Evolutionary conservation across 2,888 invertebrate genomes (phyloP).

Genomic region (Pediacus dermestoides): DNA sequence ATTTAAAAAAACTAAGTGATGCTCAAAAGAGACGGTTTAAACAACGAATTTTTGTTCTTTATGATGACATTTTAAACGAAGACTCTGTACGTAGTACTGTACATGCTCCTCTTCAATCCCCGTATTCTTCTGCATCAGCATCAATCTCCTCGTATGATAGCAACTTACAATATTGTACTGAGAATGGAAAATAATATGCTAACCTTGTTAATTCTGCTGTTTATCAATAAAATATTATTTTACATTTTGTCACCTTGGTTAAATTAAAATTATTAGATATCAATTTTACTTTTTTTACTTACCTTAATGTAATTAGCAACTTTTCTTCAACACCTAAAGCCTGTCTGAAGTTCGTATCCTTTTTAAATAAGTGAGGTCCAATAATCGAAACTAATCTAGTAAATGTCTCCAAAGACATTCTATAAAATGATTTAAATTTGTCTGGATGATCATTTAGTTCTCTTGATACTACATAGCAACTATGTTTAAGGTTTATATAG

Average conservation of each 20-base stretch:
- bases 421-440: too few species aligned
- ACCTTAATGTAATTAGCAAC: conserved; percentile 9
- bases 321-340: conserved; percentile 10
- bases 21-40: conserved; percentile 17
- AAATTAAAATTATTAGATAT: too few species aligned
- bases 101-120: conserved; percentile 8
- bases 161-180: too few species aligned
- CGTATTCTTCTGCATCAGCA: conserved; percentile 11
- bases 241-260: too few species aligned
- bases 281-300: conserved; percentile 8
- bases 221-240: too few species aligned
- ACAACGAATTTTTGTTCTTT: conserved; percentile 17
- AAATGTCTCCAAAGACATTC: too few species aligned
- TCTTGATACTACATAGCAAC: background rate
- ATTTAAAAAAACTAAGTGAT: conserved; percentile 18
- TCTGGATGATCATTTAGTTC: too few species aligned
- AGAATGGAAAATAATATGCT: too few species aligned
- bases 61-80: conserved; percentile 18
- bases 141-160: conserved; percentile 7
- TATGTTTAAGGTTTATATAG: background rate
- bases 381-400: too few species aligned
- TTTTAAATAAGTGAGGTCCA: conserved; percentile 9
- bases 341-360: conserved; percentile 12
- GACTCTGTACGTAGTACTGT: conserved; percentile 11
- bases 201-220: conserved; percentile 12